These are phyloP conservation scores for Hexactinellida sp. DNA, from an alignment of 37 sponge, comb jelly and placozoan genomes.

Conservation along the genomic window DNA sequence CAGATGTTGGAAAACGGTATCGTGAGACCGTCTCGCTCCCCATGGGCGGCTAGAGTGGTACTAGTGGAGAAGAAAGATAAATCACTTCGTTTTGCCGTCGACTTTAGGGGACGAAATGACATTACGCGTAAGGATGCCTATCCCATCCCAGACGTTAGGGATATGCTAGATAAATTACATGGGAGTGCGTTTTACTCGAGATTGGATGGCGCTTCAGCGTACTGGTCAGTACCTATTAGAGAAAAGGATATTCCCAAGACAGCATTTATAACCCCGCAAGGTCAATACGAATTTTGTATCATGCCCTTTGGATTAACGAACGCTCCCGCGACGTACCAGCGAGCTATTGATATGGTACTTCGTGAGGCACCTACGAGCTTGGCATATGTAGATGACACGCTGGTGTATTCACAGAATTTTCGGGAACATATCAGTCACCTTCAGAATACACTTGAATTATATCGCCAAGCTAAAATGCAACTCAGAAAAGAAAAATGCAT, in stretches of 20 bases:
- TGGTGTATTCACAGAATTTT: not conserved
- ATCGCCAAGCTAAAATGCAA: not conserved
- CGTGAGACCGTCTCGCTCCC: not conserved
- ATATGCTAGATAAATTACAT: not conserved
- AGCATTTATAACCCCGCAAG: not conserved
- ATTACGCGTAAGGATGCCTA: not conserved
- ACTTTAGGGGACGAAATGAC: not conserved
- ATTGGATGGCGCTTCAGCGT: no score
- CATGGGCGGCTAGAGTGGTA: not conserved
- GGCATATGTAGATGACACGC: not conserved
- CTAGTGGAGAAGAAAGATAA: not conserved
- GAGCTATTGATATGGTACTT: not conserved
- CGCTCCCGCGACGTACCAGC: not conserved
- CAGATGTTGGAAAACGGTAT: not conserved
- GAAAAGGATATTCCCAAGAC: not conserved
- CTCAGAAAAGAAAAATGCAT: not conserved
- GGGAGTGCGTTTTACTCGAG: not conserved
- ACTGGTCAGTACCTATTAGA: no score
- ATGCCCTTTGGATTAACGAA: not conserved
- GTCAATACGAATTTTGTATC: not conserved
- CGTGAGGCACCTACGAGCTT: not conserved
- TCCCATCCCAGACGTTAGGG: not conserved
- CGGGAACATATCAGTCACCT: not conserved
- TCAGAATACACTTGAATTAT: not conserved
- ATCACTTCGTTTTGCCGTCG: not conserved